phyloP scores from a whole-genome alignment of 2,888 invertebrate species.

The Agonopterix heracliana region DNA sequence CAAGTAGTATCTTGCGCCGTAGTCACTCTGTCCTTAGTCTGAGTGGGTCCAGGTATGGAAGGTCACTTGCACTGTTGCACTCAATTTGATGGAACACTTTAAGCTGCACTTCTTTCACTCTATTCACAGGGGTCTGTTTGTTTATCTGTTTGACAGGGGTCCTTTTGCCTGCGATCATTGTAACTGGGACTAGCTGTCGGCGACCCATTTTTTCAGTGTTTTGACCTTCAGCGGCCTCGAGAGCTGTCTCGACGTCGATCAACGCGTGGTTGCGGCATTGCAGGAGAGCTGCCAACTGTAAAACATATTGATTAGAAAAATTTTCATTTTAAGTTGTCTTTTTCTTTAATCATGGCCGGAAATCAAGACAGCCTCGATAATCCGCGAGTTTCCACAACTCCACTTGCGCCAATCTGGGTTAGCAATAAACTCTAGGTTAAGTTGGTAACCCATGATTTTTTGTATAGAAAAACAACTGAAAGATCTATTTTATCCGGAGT shows the following conservation, averaged over 20 bases:
- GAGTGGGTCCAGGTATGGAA: conserved; percentile 58
- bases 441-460: too few species aligned
- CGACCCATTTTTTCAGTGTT: conserved; percentile 37
- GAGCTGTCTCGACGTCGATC: conserved; percentile 69
- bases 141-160: conserved; percentile 10
- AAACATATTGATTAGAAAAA: neutral
- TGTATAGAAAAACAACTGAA: too few species aligned
- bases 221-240: conserved; percentile 67
- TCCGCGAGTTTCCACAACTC: too few species aligned
- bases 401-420: too few species aligned
- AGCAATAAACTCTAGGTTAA: too few species aligned
- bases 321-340: neutral
- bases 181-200: conserved; percentile 47
- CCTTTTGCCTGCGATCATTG: conserved; percentile 20
- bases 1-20: conserved; percentile 46
- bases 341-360: too few species aligned
- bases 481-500: too few species aligned
- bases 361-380: too few species aligned
- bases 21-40: conserved; percentile 63
- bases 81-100: conserved; percentile 61
- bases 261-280: conserved; percentile 64
- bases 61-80: conserved; percentile 41
- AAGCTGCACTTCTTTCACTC: conserved; percentile 58
- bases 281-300: conserved; percentile 56
- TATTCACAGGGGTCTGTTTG: conserved; percentile 25